Evolutionary conservation across 2,113 vertebrate genomes (phyloP).

Genomic region (Tursiops truncatus): DNA sequence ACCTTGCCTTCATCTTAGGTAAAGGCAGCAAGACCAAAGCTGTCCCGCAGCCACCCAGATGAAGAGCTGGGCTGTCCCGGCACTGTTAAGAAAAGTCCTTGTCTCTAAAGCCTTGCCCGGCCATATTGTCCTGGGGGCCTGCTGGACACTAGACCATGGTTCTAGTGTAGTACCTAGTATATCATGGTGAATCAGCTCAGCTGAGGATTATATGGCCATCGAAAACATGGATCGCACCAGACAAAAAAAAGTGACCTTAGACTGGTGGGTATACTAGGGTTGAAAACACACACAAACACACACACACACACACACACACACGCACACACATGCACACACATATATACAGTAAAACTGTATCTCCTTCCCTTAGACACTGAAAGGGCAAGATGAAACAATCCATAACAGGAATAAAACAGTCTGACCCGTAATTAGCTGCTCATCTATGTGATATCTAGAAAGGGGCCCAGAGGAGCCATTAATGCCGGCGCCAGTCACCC

Average conservation of each 20-base stretch:
- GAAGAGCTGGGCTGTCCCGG: neutral
- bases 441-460: neutral
- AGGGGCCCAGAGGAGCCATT: too few species aligned
- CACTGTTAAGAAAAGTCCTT: neutral
- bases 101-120: neutral
- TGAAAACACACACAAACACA: neutral
- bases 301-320: too few species aligned
- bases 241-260: neutral
- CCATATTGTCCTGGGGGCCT: neutral
- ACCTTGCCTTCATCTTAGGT: neutral
- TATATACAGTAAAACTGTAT: neutral
- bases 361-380: neutral
- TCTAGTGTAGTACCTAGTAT: rapidly evolving
- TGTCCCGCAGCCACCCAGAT: neutral
- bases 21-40: neutral
- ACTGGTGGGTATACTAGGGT: neutral
- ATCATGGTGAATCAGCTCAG: neutral
- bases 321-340: too few species aligned
- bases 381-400: neutral
- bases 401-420: neutral
- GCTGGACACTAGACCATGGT: neutral
- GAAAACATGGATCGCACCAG: neutral
- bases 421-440: neutral
- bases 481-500: neutral
- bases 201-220: too few species aligned